A percentile compares a stretch with the other conserved stretches of the same genome.
Conservation (phyloP, 1,140 invertebrate species). For the Pectinophora gossypiella region DNA sequence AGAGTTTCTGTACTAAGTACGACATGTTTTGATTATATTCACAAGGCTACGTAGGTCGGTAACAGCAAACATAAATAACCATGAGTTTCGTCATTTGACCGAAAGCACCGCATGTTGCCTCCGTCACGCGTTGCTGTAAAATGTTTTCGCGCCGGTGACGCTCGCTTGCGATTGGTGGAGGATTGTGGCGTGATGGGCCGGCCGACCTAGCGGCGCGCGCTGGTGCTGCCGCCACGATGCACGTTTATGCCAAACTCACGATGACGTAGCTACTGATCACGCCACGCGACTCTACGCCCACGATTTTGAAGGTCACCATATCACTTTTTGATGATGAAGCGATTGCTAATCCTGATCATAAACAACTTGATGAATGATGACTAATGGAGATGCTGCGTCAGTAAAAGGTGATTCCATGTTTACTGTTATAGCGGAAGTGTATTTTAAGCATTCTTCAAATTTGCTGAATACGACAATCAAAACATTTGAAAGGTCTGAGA, state of each 20-base stretch:
- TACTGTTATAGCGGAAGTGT: not conserved
- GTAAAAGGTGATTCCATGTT: no score
- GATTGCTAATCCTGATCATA: not conserved
- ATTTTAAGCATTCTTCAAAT: not conserved
- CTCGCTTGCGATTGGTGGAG: conserved; percentile 2
- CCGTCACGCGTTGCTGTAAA: not conserved
- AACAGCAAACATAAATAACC: conserved; percentile 1
- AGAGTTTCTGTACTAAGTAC: no score
- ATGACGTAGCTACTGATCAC: conserved; percentile 25
- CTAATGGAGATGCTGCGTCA: not conserved
- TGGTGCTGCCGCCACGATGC: conserved; percentile 38
- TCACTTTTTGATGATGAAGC: not conserved
- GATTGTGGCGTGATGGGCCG: conserved; percentile 7
- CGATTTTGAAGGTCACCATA: conserved; percentile 6
- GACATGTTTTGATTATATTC: no score
- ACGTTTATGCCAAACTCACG: conserved; percentile 8
- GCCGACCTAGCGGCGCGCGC: conserved; percentile 8
- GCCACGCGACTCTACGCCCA: conserved; percentile 17
- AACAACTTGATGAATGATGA: not conserved
- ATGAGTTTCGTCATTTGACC: conserved; percentile 23
- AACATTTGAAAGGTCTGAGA: no score
- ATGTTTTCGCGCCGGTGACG: not conserved
- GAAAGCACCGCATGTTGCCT: conserved; percentile 9
- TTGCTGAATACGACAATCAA: no score
- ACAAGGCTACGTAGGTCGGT: not conserved